Evolutionary conservation across 2,113 vertebrate species (phyloP).

Genomic region (Trochalopteron elliotii): DNA sequence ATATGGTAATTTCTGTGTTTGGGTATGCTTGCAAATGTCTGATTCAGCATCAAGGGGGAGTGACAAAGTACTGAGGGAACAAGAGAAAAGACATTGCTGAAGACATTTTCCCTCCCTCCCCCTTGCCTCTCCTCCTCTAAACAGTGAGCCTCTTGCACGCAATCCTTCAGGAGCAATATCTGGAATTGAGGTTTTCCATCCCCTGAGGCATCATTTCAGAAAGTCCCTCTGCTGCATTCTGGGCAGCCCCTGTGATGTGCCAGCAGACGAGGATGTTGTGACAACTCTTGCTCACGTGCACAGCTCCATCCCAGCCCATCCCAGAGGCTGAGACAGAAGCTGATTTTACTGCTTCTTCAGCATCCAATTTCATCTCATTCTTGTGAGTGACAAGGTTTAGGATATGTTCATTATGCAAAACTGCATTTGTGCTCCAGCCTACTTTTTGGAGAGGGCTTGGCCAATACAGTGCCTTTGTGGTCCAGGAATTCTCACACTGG

Average conservation of each 20-base stretch:
- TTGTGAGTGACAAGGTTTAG: not conserved
- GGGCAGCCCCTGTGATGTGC: not conserved
- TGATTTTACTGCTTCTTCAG: not conserved
- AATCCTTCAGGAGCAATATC: not conserved
- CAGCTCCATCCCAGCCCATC: not conserved
- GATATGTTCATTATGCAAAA: not conserved
- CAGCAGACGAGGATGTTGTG: not conserved
- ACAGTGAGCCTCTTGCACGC: not conserved
- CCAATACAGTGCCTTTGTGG: not conserved
- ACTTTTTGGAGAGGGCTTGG: not conserved
- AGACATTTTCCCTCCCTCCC: not conserved
- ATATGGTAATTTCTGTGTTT: conserved; percentile 7
- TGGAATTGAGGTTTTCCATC: not conserved
- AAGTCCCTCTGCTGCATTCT: not conserved
- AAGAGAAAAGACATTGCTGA: not conserved
- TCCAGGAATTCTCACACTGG: not conserved
- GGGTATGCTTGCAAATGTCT: not conserved
- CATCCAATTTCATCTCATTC: not conserved
- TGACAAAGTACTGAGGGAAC: not conserved
- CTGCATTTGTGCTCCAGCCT: not conserved
- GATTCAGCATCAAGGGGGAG: not conserved
- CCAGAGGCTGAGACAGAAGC: not conserved
- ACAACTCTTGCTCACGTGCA: not conserved
- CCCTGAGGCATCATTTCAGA: not conserved
- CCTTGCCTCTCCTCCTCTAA: not conserved